Base-by-base conservation (phyloP, 1,140 invertebrate genomes). In the Aphis craccivora region DNA sequence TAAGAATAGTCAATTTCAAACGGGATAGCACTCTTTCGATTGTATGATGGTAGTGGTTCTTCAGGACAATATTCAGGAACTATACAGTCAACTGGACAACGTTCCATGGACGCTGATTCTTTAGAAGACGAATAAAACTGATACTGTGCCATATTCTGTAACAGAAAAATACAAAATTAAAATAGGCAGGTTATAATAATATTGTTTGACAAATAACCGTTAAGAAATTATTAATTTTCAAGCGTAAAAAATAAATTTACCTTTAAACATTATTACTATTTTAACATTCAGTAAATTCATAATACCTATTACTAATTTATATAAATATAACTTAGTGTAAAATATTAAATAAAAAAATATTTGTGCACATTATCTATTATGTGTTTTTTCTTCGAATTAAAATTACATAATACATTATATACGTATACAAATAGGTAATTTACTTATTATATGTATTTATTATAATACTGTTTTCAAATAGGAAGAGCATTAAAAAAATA, bases 1-100 rank as follows among this genome's bases (percentile, higher is more conserved):
- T 94, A 90, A 22, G 95, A 94, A 89, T 95, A 95, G 94, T 95
- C 95, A 93, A 95, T 95, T 90, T 95, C 94, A 20, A 37, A 40
- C 37, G 81, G 81, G 5, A 23, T 25, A 55, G 11, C 37, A 30
- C 7, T 43, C 0, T 43, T 60, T 67, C 67, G 37, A 30, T 67
- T 22, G 6, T 45, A 11, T 90, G 51, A 30, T 9, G n/a, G 45
- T 30, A n/a, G 30, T 35, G 37, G 14, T 23, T 23, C 23, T 37
- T 67, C n/a, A 7, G 48, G 37, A 20, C 37, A 22, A 51, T 92
- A 92, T 48, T 35, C 90, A 5, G 67, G 7, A 25, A 86, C 86
- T 37, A 51, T 20, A 93, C 48, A 40, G 4, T 93, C 81, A 8
- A n/a, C 18, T 25, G 53, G 11, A 90, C 35, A 60, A 40, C n/a